Evolutionary conservation across 2,113 vertebrate species (phyloP).

Genomic region (Prionailurus viverrinus): DNA sequence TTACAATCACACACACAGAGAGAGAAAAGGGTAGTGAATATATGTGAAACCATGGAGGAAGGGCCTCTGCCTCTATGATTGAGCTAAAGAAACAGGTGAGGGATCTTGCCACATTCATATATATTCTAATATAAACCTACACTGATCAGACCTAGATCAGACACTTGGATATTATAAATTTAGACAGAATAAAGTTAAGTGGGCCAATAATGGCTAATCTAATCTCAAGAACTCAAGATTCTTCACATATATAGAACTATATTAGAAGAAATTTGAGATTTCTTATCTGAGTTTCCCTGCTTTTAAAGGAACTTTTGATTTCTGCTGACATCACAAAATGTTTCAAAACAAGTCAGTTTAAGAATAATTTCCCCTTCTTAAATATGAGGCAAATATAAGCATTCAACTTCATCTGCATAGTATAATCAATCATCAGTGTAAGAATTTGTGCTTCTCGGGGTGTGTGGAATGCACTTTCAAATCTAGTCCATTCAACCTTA

Average conservation of each 20-base stretch:
- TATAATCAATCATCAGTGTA: neutral
- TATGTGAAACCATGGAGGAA: neutral
- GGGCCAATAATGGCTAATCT: neutral
- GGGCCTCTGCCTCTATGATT: neutral
- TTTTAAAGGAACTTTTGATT: neutral
- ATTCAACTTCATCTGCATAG: neutral
- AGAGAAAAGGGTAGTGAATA: neutral
- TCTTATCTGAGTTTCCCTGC: neutral
- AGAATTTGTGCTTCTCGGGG: conserved; percentile 11
- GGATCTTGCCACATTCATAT: neutral
- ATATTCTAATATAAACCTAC: neutral
- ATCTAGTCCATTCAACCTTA: neutral
- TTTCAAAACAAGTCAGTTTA: conserved; percentile 23
- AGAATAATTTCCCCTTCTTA: neutral
- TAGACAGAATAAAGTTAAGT: neutral
- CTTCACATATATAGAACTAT: neutral
- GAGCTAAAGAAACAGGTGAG: neutral
- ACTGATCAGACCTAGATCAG: neutral
- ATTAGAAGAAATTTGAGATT: neutral
- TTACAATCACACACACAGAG: neutral
- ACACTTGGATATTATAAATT: neutral
- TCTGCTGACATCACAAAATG: neutral
- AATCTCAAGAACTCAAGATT: neutral
- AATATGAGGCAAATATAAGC: neutral
- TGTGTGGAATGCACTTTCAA: neutral